Evolutionary conservation across 2,797 vertebrate genomes (phyloP), one percentile per base, ranked within the genome.

Genomic region (Catostomus latipinnis): DNA sequence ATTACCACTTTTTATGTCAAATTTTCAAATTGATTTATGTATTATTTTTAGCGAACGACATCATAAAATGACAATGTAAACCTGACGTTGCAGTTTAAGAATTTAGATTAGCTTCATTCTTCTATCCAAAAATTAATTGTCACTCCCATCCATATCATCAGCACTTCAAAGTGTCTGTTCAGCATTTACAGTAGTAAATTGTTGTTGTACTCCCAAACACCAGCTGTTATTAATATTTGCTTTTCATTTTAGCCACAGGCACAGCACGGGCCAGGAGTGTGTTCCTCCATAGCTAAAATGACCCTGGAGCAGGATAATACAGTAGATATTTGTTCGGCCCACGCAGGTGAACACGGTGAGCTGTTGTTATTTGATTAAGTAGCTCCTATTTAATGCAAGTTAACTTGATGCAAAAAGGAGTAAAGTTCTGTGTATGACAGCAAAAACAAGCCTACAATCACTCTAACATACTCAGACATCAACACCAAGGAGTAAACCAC

Each of bases 181-280:
- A 73, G 78, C 78, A 80, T 57, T 72, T 66, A 70, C 43, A 73
- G 53, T 50, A 67, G 70, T 16, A 72, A 72, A 65, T 56, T 53
- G 49, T 53, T 11, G 66, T 9, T 54, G 9, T 67, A 73, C 91
- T 91, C 89, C 90, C 84, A 73, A 72, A 86, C 58, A 46, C 88
- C 87, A 84, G 87, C 67, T 77, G 89, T 93, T 93, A 95, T 94
- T 94, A 93, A 94, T 95, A 95, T 95, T 95, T 94, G 92, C 91
- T 95, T 95, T 95, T 95, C 91, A 95, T 94, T 94, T 93, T 45
- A 89, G 85, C 88, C 82, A 78, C 34, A 86, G 89, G 87, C 85
- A 83, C 70, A 60, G 76, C 87, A 90, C 87, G 88, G 87, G 89
- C 87, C 81, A 85, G 85, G 73, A 87, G 84, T 83, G 80, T 82